These are phyloP conservation scores for Athalia circularis DNA, from an alignment of 2,888 invertebrate species.

Conservation along the genomic window DNA sequence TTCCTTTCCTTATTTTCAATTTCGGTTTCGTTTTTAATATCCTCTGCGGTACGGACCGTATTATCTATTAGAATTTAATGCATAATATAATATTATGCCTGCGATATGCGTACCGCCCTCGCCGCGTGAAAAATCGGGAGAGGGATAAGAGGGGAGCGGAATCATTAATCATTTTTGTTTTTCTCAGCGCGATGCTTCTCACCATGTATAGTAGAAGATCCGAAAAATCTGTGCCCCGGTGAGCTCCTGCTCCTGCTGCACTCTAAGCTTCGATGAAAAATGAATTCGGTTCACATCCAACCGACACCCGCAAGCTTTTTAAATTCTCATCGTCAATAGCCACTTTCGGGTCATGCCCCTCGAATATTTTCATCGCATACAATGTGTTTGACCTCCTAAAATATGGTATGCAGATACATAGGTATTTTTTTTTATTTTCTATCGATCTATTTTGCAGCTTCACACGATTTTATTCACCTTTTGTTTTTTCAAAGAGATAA, in stretches of 20 bases:
- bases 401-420: background rate
- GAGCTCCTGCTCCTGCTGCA: background rate
- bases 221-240: constrained; percentile 44
- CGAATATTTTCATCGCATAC: background rate
- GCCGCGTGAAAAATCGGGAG: background rate
- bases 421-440: too few relatives aligned
- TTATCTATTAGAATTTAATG: background rate
- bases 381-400: background rate
- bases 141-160: background rate
- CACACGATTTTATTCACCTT: too few relatives aligned
- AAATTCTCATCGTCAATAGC: constrained; percentile 20
- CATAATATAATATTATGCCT: background rate
- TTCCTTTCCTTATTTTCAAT: background rate
- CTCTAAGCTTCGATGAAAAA: constrained; percentile 36
- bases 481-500: too few relatives aligned
- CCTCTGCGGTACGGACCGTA: too few relatives aligned
- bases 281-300: background rate
- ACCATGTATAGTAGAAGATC: background rate
- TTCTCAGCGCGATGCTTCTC: constrained; percentile 44
- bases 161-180: constrained; percentile 54
- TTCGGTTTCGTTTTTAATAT: too few relatives aligned
- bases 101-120: background rate
- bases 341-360: background rate
- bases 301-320: background rate
- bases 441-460: too few relatives aligned